phyloP scores from a whole-genome alignment of 2,113 vertebrate species.

The Panthera leo region DNA sequence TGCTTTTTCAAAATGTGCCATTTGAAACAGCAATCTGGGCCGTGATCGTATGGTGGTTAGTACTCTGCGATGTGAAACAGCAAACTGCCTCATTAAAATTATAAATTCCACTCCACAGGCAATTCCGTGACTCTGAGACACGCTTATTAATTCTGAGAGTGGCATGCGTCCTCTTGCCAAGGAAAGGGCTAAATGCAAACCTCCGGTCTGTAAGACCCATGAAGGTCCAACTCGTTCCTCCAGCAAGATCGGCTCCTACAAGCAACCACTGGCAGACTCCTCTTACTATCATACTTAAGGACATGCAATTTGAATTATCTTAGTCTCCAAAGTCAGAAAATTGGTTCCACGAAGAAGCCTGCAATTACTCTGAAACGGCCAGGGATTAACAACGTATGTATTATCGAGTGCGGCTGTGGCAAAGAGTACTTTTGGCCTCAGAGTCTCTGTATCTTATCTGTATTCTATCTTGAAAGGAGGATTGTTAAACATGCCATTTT shows the following conservation, averaged over 20 bases:
- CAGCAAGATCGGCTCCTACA: not conserved
- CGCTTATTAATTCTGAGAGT: not conserved
- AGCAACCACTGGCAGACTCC: constrained; percentile 23
- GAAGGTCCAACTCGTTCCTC: not conserved
- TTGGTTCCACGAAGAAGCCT: constrained; percentile 45
- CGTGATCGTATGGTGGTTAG: too few species aligned
- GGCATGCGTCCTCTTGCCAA: not conserved
- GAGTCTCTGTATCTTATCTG: constrained; percentile 31
- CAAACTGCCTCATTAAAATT: constrained; percentile 2
- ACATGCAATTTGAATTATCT: constrained; percentile 67
- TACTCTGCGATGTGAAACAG: not conserved
- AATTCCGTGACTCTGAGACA: constrained; percentile 2
- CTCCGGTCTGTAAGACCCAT: accelerated
- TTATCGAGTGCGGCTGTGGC: not conserved
- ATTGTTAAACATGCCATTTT: constrained; percentile 52
- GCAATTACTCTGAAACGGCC: constrained; percentile 39
- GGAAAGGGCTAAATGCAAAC: not conserved
- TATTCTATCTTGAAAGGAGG: constrained; percentile 50
- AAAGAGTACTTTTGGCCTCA: not conserved
- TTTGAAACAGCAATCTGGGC: constrained; percentile 23
- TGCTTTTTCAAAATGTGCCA: not conserved
- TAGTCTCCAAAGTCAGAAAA: constrained; percentile 64
- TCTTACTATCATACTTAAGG: constrained; percentile 48
- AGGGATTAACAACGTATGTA: constrained; percentile 32
- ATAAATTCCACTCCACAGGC: not conserved